Base-by-base conservation (phyloP, 2,113 vertebrate genomes). In the Macquaria ambigua region DNA sequence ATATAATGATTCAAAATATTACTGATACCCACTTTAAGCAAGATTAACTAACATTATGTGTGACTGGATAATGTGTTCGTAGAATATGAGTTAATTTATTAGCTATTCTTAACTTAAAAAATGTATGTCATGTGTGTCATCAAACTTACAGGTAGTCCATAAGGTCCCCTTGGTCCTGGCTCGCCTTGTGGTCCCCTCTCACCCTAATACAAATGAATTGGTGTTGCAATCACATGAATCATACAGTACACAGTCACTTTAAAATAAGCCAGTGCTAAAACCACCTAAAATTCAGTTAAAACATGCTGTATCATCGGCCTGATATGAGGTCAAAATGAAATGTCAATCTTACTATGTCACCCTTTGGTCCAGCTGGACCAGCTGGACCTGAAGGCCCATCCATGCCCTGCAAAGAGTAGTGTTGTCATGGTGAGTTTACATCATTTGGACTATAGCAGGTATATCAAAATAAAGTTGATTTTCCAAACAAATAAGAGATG, bases 311-410 rank as follows among this genome's bases (percentile, higher is more conserved):
- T 59, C 28, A 21, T 73, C 6, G 66, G 21, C 31, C 10, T 68
- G 31, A 43, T 43, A n/a, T 41, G 21, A 55, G 25, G 16, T 61
- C 3, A 73, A 31, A 75, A 64, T 31, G 0, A 34, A 76, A 63
- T 25, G 11, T 53, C 0, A 1, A 46, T 97, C 98, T 97, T 96
- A 99, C 98, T 91, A 96, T 95, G 93, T 99, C 98, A 89, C 98
- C 98, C 95, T 99, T 99, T 9, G 98, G 98, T 90, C 98, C 98
- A 86, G 98, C 98, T 63, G 97, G 98, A 83, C 98, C 98, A 37
- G 97, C 94, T 70, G 97, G 96, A 92, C 98, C 98, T 23, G 92
- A 5, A 68, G 98, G 97, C 56, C 98, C 98, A 90, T 99, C 98
- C 81, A 93, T 88, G 79, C 98, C 98, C 98, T 99, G 89, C 52